Evolutionary conservation across 2,797 vertebrate genomes (phyloP), one percentile per base, ranked within the genome.

Genomic region (Enteromius treurensis): DNA sequence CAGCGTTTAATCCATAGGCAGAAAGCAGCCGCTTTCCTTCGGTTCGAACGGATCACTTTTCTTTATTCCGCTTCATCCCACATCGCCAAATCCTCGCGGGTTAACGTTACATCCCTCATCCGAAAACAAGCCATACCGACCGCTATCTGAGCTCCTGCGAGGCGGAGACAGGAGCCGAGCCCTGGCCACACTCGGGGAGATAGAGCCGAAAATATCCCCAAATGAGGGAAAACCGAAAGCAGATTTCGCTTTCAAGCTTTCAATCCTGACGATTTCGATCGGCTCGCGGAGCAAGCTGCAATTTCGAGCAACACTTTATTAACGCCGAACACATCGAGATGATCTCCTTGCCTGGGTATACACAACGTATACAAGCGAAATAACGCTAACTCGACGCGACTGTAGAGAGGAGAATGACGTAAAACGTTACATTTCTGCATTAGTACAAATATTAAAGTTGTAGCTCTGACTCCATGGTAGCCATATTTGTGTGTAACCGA

Each of bases 401-500:
- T 15, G 68, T 47, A 40, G 29, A 42, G 34, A 64, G 32, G 4
- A 26, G 2, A 37, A 42, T 15, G 21, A 74, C 60, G 58, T 23
- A 68, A 34, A 80, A 45, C 77, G 32, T 62, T 62, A 81, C 45
- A 51, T 29, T 13, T 40, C 87, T 58, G 88, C 89, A 91, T 88
- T 87, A 78, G 86, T 49, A 84, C 84, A 86, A 93, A 94, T 93
- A 93, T 93, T 89, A 90, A 95, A 95, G 93, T 95, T 95, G 91
- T 92, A 92, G 92, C 94, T 91, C 89, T 91, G 92, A 93, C 92
- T 87, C 92, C 93, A 92, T 92, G 93, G 95, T 94, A 94, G 95
- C 95, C 95, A 96, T 96, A 91, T 95, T 95, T 95, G 94, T 95
- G 94, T 93, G 93, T 91, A 91, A 90, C 92, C 95, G 88, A 86